These are phyloP conservation scores for Dasyornis broadbenti DNA, from an alignment of 2,113 vertebrate species.

Conservation along the genomic window DNA sequence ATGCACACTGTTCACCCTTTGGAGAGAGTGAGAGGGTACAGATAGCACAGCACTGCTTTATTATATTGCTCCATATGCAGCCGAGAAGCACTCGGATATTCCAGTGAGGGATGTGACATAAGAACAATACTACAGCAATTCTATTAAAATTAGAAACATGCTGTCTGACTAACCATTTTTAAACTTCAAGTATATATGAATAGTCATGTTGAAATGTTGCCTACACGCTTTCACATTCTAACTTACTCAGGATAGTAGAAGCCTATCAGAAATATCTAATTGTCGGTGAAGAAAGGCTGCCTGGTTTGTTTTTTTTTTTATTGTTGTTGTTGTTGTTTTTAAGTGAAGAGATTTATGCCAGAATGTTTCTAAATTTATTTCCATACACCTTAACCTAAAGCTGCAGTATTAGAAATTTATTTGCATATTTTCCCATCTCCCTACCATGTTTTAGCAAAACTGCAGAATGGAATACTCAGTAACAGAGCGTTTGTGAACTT, in stretches of 20 bases:
- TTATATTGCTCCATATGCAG: not conserved
- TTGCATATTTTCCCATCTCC: not conserved
- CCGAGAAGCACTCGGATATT: not conserved
- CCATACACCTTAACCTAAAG: not conserved
- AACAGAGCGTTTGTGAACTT: not conserved
- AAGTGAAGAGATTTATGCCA: not conserved
- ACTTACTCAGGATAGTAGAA: not conserved
- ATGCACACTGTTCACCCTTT: not conserved
- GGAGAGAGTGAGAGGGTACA: rapidly evolving
- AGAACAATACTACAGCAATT: not conserved
- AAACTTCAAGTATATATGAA: not conserved
- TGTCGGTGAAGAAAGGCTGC: not conserved
- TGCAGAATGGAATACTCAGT: not conserved
- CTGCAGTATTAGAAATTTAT: not conserved
- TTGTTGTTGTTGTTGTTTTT: not conserved
- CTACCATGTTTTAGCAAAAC: not conserved
- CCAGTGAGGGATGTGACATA: not conserved
- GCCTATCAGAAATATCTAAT: not conserved
- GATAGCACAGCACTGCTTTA: not conserved
- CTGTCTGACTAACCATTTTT: not conserved
- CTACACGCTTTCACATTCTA: not conserved
- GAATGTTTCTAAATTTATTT: not conserved
- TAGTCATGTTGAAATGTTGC: not conserved
- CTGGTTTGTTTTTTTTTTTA: not conserved
- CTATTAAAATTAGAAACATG: not conserved